phyloP scores from a whole-genome alignment of 2,797 vertebrate genomes.

The Neosilurus hyrtlii region DNA sequence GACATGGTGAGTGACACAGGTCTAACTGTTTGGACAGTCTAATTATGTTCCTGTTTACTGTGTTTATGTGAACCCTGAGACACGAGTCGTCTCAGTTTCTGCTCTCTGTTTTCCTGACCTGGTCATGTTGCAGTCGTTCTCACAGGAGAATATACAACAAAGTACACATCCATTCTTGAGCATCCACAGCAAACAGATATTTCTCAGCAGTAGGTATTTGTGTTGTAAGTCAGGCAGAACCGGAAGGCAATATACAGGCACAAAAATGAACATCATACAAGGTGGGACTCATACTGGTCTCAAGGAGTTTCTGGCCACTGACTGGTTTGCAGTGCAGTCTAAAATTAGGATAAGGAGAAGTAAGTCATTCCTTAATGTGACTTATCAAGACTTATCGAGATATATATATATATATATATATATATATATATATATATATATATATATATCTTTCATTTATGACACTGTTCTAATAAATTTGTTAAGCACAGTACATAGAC shows the following conservation, averaged over 20 bases:
- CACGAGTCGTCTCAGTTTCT: not conserved
- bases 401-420: too few relatives aligned
- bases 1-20: not conserved
- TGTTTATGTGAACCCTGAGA: slow-evolving; percentile 47
- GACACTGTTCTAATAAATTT: too few relatives aligned
- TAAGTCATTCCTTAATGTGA: not conserved
- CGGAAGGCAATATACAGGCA: not conserved
- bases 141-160: not conserved
- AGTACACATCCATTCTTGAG: not conserved
- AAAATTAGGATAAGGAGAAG: not conserved
- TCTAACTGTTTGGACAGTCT: slow-evolving; percentile 7
- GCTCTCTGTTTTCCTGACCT: not conserved
- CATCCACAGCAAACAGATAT: not conserved
- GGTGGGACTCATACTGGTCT: not conserved
- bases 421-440: too few relatives aligned
- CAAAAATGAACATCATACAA: not conserved
- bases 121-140: slow-evolving; percentile 4
- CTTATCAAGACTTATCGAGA: not conserved
- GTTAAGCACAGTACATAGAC: too few relatives aligned
- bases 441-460: too few relatives aligned
- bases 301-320: not conserved
- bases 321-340: not conserved
- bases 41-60: slow-evolving; percentile 10
- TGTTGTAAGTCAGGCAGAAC: not conserved
- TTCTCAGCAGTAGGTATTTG: not conserved